Percentiles rank a stretch among this genome's conserved stretches.
These are phyloP conservation scores for Pteropus alecto DNA, from an alignment of 2,113 vertebrate species.

Conservation along the genomic window DNA sequence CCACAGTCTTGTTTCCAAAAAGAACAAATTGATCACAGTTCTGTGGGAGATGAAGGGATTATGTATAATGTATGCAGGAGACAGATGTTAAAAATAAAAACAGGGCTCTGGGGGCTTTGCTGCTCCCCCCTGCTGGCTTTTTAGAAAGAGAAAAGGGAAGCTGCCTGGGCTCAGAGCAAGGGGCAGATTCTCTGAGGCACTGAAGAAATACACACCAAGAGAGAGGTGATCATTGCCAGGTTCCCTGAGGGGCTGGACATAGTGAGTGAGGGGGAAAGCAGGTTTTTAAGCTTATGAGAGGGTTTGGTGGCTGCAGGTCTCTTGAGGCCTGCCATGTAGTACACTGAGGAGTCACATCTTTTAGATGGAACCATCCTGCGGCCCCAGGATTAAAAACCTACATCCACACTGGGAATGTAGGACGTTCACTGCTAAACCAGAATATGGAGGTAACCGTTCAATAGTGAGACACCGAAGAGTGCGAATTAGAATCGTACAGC, in stretches of 20 bases:
- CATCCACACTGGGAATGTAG: neutral
- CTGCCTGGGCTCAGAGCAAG: neutral
- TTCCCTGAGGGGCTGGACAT: neutral
- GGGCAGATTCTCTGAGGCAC: too few relatives aligned
- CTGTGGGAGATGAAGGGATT: neutral
- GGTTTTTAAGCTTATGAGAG: neutral
- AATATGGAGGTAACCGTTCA: neutral
- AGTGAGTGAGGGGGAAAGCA: fast-evolving
- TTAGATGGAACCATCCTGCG: neutral
- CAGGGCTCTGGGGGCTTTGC: neutral
- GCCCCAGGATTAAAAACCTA: neutral
- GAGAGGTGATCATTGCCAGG: fast-evolving
- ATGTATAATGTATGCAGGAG: neutral
- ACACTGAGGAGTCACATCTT: neutral
- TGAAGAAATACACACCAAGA: neutral
- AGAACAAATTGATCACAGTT: constrained; percentile 61
- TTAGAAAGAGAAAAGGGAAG: neutral
- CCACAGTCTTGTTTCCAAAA: constrained; percentile 48
- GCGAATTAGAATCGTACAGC: neutral
- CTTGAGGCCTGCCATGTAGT: neutral
- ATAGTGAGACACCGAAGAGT: neutral
- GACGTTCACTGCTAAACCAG: neutral
- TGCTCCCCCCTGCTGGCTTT: constrained; percentile 49
- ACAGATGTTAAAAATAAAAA: constrained; percentile 43
- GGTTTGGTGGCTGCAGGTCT: neutral